These are phyloP conservation scores for Gymnocheta viridis DNA, from an alignment of 2,888 invertebrate genomes.

Conservation along the genomic window DNA sequence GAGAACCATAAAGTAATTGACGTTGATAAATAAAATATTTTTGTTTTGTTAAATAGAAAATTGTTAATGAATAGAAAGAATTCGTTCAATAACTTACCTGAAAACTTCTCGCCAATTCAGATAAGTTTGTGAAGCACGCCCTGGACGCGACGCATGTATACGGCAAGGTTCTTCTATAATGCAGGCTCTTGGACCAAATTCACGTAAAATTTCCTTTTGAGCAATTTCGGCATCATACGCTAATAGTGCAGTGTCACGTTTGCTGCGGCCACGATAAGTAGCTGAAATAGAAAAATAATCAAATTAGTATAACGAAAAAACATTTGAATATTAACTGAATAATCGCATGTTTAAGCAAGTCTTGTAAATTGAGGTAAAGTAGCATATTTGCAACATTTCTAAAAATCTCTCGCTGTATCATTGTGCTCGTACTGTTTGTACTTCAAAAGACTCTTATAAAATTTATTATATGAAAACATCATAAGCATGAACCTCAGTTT, in stretches of 20 bases:
- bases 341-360: too few relatives aligned
- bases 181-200: constrained; percentile 90
- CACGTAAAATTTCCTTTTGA: constrained; percentile 90
- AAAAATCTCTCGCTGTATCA: constrained; percentile 33
- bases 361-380: too few relatives aligned
- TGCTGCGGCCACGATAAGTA: constrained; percentile 87
- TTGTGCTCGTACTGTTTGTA: background rate
- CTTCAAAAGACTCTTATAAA: background rate
- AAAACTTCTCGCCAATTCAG: constrained; percentile 84
- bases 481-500: background rate
- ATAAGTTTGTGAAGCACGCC: constrained; percentile 72
- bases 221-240: constrained; percentile 87
- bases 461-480: background rate
- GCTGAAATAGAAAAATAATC: constrained; percentile 82
- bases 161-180: constrained; percentile 90
- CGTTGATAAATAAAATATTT: background rate
- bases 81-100: constrained; percentile 84
- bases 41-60: background rate
- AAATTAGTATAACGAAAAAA: too few relatives aligned
- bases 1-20: background rate
- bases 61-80: background rate
- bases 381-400: too few relatives aligned
- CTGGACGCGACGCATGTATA: constrained; percentile 79
- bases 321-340: too few relatives aligned
- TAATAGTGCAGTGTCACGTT: constrained; percentile 83